Percentiles rank a stretch among this genome's conserved stretches.
phyloP scores from a whole-genome alignment of 2,888 invertebrate species.

The Leptinotarsa rubiginosa region DNA sequence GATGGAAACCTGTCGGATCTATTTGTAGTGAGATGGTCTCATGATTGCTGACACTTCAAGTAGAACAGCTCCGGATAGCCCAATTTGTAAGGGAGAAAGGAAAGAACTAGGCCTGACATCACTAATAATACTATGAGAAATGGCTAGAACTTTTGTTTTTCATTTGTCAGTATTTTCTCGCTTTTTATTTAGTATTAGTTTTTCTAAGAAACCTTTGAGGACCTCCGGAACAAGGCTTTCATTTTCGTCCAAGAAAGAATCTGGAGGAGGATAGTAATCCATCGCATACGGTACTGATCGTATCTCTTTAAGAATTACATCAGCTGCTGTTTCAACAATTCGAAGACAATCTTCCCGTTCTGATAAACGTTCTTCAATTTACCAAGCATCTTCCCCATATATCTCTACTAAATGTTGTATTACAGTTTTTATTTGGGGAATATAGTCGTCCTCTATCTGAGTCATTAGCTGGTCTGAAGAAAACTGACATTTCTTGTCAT shows the following conservation, averaged over 20 bases:
- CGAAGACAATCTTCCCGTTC: conserved; percentile 23
- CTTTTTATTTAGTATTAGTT: conserved; percentile 21
- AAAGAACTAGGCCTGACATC: conserved; percentile 40
- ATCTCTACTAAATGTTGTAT: conserved; percentile 19
- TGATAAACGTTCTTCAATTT: conserved; percentile 7
- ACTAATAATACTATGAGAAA: conserved; percentile 40
- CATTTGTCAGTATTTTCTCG: conserved; percentile 8
- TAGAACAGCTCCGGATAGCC: conserved; percentile 40
- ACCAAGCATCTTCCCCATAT: conserved; percentile 22
- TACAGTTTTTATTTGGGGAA: conserved; percentile 21
- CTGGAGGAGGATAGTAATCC: conserved; percentile 11
- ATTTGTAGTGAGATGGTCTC: neutral
- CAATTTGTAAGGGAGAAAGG: conserved; percentile 39
- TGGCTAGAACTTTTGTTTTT: conserved; percentile 20
- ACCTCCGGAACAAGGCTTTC: conserved; percentile 30
- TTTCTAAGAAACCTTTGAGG: conserved; percentile 5
- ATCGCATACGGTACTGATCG: neutral
- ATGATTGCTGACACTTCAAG: conserved; percentile 48
- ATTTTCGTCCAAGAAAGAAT: conserved; percentile 19
- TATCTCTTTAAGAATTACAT: conserved; percentile 9
- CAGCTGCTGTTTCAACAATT: conserved; percentile 13
- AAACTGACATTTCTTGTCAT: conserved; percentile 14
- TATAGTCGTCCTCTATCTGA: conserved; percentile 11
- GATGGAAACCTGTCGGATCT: neutral
- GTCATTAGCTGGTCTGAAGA: conserved; percentile 21